These are phyloP conservation scores for Cariama cristata DNA, from an alignment of 2,113 vertebrate species.

Conservation along the genomic window DNA sequence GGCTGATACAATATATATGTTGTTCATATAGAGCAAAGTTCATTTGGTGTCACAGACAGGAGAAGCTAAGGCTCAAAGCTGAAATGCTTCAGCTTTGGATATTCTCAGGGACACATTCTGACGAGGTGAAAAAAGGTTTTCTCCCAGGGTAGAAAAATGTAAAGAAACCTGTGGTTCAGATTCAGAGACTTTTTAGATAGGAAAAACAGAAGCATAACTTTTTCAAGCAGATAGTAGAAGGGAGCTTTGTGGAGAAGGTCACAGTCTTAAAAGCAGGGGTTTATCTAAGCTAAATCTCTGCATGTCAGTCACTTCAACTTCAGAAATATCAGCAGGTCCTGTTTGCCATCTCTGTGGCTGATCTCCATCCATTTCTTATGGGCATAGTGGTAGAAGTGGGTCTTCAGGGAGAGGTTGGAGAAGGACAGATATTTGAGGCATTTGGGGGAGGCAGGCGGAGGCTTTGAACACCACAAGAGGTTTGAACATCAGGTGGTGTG, in stretches of 20 bases:
- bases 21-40: not conserved
- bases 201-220: slow-evolving; percentile 20
- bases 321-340: slow-evolving; percentile 5
- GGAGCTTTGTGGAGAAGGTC: not conserved
- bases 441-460: not conserved
- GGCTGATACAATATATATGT: not conserved
- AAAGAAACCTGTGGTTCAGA: not conserved
- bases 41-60: not conserved
- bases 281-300: slow-evolving; percentile 41
- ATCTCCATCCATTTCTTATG: not conserved
- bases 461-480: not conserved
- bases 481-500: slow-evolving; percentile 5
- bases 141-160: not conserved
- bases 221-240: slow-evolving; percentile 5
- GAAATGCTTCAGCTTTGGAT: not conserved
- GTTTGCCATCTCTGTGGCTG: not conserved
- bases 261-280: not conserved
- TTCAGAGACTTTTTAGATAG: not conserved
- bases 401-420: not conserved
- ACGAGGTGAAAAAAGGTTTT: not conserved
- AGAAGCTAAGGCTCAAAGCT: not conserved
- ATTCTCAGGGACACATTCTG: not conserved
- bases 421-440: not conserved
- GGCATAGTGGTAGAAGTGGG: not conserved
- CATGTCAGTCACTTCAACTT: not conserved